Evolutionary conservation across 2,888 invertebrate genomes (phyloP).

Genomic region (Cheilosia vernalis): DNA sequence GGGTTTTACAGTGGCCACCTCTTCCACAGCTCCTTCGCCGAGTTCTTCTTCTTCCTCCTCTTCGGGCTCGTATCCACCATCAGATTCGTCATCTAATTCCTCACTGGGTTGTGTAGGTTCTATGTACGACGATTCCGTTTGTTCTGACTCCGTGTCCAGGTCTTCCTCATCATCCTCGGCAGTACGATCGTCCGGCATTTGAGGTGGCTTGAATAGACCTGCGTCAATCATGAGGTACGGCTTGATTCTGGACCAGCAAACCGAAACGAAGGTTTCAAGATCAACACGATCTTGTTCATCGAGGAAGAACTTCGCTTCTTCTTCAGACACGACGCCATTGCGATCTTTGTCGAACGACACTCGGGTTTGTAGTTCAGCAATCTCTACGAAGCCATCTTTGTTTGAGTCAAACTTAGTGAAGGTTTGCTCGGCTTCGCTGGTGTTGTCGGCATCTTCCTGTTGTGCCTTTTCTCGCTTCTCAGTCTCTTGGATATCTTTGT

Average conservation of each 20-base stretch:
- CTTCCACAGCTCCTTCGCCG: constrained; percentile 83
- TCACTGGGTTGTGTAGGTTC: constrained; percentile 38
- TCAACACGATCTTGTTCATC: constrained; percentile 88
- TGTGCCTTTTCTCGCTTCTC: constrained; percentile 86
- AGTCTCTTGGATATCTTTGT: constrained; percentile 88
- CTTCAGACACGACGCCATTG: constrained; percentile 93
- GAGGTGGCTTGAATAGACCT: constrained; percentile 87
- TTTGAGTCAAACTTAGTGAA: constrained; percentile 93
- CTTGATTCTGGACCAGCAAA: constrained; percentile 91
- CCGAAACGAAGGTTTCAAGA: constrained; percentile 87
- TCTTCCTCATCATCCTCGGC: constrained; percentile 76
- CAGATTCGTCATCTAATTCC: constrained; percentile 79
- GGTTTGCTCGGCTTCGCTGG: constrained; percentile 88
- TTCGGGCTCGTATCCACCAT: constrained; percentile 76
- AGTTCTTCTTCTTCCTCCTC: constrained; percentile 84
- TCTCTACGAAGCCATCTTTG: constrained; percentile 89
- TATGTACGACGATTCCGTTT: neutral
- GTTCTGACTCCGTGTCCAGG: constrained; percentile 76
- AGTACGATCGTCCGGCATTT: constrained; percentile 78
- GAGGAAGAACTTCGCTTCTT: constrained; percentile 92
- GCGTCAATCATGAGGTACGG: constrained; percentile 91
- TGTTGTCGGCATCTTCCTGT: constrained; percentile 85
- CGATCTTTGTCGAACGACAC: constrained; percentile 94
- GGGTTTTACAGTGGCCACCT: constrained; percentile 79
- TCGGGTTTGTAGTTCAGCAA: constrained; percentile 88